Base-by-base conservation (phyloP, 2,888 invertebrate species). In the Lordiphosa andalusiaca region DNA sequence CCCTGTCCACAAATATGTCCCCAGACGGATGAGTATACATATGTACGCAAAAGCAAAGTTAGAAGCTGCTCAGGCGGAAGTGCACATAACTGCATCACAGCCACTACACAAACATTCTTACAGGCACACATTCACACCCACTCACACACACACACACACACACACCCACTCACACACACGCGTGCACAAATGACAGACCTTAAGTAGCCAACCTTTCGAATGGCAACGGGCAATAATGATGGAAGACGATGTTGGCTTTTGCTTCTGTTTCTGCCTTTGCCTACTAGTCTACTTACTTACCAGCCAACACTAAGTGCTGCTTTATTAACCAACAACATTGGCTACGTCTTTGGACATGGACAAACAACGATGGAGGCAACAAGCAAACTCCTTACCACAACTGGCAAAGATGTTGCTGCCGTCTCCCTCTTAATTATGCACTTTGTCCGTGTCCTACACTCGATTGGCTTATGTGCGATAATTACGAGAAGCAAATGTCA, bases 61-160 rank as follows among this genome's bases (percentile, higher is more conserved):
- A 68, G 71, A 61, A 75, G 59, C 68, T 63, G 74, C 71, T 77
- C 75, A 78, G 53, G 72, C 75, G 73, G 70, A 77, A 82, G 74
- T 77, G 80, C 67, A 70, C 82, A 82, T 78, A 82, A 82, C 80
- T 82, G 83, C 83, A 76, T 71, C 73, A 71, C 64, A 62, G 67
- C 56, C 47, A 55, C 38, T 51, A 53, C 53, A 51, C 49, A 59
- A 49, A 44, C 42, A 60, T 12, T 44, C 49, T 55, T 38, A 58
- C 23, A 52, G n/a, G n/a, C 46, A 46, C 21, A 30, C 53, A 50
- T 37, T 39, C 47, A 40, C 41, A 19, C 30, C 21, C 33, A 36
- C 44, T 16, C 16, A 16, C 16, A 16, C 16, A 16, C 16, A 16
- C 46, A 40, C 50, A 21, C 30, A 30, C 33, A 39, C 44, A 16